Percentiles rank a stretch among this genome's conserved stretches.
phyloP scores from a whole-genome alignment of 2,888 invertebrate genomes.

The Myopa testacea region DNA sequence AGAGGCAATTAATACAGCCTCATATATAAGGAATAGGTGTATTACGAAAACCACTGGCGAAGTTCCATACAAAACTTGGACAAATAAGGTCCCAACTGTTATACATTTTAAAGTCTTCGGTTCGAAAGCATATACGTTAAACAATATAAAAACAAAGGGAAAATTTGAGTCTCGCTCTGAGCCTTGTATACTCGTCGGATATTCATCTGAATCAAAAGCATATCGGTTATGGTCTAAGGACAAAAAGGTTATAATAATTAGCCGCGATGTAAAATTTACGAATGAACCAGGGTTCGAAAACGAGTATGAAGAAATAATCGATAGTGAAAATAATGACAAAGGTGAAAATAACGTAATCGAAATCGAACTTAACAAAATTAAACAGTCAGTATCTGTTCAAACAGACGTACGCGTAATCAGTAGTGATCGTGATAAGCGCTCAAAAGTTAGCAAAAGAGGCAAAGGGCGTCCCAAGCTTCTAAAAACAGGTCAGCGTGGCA shows the following conservation, averaged over 20 bases:
- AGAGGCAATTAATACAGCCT: constrained; percentile 43
- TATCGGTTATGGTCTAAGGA: constrained; percentile 42
- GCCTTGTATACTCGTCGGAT: constrained; percentile 41
- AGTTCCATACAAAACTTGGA: constrained; percentile 34
- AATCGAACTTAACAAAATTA: constrained; percentile 24
- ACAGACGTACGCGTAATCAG: background rate
- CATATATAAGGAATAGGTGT: constrained; percentile 45
- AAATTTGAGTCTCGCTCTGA: constrained; percentile 44
- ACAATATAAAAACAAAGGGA: background rate
- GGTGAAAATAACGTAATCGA: constrained; percentile 26
- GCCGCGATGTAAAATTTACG: constrained; percentile 45
- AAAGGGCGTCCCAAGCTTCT: constrained; percentile 35
- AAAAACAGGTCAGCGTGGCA: constrained; percentile 16
- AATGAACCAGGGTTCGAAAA: constrained; percentile 40
- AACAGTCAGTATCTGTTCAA: constrained; percentile 15
- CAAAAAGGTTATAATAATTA: constrained; percentile 42
- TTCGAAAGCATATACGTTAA: constrained; percentile 3
- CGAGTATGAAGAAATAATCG: constrained; percentile 40
- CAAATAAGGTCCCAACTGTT: too few species aligned
- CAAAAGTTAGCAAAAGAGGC: constrained; percentile 36
- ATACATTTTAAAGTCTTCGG: background rate
- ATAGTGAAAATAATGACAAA: constrained; percentile 31
- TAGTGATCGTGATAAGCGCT: constrained; percentile 29
- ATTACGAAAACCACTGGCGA: constrained; percentile 38
- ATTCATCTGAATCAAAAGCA: constrained; percentile 44